These are phyloP conservation scores for Caretta caretta DNA, from an alignment of 2,113 vertebrate species.

Conservation along the genomic window DNA sequence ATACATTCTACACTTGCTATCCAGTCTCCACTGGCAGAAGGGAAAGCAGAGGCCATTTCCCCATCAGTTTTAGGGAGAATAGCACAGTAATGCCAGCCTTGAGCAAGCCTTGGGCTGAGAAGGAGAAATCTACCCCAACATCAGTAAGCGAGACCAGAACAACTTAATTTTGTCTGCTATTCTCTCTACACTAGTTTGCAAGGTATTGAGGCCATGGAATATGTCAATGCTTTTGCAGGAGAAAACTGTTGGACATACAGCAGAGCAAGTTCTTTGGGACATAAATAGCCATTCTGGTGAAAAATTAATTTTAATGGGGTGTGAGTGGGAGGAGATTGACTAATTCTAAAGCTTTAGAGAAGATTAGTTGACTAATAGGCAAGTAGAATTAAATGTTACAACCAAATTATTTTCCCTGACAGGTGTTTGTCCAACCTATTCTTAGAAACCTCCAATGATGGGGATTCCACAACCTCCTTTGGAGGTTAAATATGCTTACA, in stretches of 20 bases:
- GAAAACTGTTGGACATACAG: neutral
- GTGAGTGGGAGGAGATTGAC: neutral
- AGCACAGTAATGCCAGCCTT: neutral
- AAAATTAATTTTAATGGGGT: neutral
- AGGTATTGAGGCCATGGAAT: neutral
- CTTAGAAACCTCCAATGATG: no score
- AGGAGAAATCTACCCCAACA: neutral
- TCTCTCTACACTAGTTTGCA: neutral
- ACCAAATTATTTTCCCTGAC: neutral
- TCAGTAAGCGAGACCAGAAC: neutral
- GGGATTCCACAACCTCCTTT: no score
- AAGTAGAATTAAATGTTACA: constrained; percentile 1
- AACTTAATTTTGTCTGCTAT: neutral
- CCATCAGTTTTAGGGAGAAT: neutral
- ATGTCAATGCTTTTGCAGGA: neutral
- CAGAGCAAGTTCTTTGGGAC: neutral
- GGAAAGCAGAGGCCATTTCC: neutral
- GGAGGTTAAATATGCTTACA: no score
- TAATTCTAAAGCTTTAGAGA: neutral
- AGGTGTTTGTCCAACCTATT: no score
- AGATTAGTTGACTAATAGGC: neutral
- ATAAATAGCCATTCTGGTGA: neutral
- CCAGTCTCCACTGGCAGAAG: neutral
- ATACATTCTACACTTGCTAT: neutral
- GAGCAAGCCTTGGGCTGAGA: neutral